Conservation (phyloP, 2,113 vertebrate species). For the Ophiodon elongatus region DNA sequence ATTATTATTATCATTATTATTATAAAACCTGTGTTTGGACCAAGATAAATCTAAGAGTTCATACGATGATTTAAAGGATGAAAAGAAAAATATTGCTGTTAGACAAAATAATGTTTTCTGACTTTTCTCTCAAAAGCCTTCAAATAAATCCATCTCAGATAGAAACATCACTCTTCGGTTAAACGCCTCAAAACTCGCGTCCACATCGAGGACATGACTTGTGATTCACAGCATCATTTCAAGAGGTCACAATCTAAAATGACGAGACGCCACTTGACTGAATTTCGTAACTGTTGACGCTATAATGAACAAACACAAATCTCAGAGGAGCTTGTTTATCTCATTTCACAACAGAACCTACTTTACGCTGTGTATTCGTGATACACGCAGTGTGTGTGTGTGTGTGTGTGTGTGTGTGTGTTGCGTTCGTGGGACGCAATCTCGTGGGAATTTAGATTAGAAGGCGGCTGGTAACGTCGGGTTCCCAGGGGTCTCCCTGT, state of each 20-base stretch:
- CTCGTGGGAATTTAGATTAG: constrained; percentile 35
- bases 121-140: background rate
- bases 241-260: background rate
- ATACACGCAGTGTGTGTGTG: constrained; percentile 2
- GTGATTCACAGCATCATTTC: background rate
- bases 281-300: background rate
- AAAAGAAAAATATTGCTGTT: background rate
- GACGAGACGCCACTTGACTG: background rate
- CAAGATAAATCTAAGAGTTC: background rate
- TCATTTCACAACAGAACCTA: background rate
- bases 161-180: background rate
- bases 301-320: background rate
- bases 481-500: constrained; percentile 64
- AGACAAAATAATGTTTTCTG: background rate
- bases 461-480: constrained; percentile 30
- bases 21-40: background rate
- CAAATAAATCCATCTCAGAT: background rate
- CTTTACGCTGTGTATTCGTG: background rate
- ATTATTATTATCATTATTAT: background rate
- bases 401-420: no score
- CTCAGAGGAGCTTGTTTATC: background rate
- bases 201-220: background rate
- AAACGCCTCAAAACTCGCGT: background rate
- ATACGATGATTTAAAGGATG: background rate
- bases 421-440: background rate